Evolutionary conservation across 2,888 invertebrate species (phyloP), one percentile per base, ranked within the genome.

Genomic region (Lithophane socia): DNA sequence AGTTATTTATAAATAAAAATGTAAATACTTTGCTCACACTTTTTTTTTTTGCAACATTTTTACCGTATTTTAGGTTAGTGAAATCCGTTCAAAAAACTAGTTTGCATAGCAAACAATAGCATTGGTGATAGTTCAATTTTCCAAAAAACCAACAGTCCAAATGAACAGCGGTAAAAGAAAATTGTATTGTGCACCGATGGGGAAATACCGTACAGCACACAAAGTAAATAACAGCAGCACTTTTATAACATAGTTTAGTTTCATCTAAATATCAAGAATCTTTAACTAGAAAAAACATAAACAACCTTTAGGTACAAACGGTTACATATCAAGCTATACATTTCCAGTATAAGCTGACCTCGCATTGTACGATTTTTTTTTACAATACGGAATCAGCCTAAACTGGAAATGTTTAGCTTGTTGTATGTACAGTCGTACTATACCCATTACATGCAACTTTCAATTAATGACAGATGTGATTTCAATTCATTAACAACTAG

Each of bases 51-150:
- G 37, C 16, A 67, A 64, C 2, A 47, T 21, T 80, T 54, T 52
- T 10, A 47, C 4, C 18, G 29, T 29, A 78, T 79, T 66, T 79
- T 72, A 72, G 37, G 16, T n/a, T 9, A 16, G 10, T 37, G 12
- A 47, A 79, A 56, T 58, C 21, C 47, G 49, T n/a, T 0, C 66
- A 66, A 70, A 84, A 79, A 74, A 18, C 60, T 56, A 63, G 47
- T 82, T 80, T 71, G 67, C 75, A 68, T 80, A 75, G 56, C 64
- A 75, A 82, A 84, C 56, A 66, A 74, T 67, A 68, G 13, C 64
- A 54, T 75, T 80, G 68, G 56, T 65, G 54, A 73, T 73, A 61
- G 67, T 84, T 80, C 13, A 75, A 80, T 80, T 80, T 75, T 68
- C 49, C 24, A 65, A 61, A 60, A 75, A 84, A 71, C 75, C 67